Percentiles rank a stretch among this genome's conserved stretches.
phyloP scores from a whole-genome alignment of 1,140 invertebrate genomes.

The Halyomorpha halys region DNA sequence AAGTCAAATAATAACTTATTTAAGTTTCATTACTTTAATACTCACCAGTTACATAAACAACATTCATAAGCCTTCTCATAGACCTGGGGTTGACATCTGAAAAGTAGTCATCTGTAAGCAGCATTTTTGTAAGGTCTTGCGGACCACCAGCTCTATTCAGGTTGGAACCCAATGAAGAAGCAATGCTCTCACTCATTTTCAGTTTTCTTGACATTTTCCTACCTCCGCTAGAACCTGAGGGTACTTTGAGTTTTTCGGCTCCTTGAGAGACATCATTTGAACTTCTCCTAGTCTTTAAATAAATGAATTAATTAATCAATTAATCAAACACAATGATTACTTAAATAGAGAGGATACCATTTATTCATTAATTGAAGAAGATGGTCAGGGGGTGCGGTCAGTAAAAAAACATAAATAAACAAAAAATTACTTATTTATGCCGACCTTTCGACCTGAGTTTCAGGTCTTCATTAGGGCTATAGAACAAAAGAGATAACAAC shows the following conservation, averaged over 20 bases:
- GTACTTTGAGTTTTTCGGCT: conserved; percentile 22
- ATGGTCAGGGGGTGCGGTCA: too few relatives aligned
- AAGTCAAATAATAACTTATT: too few relatives aligned
- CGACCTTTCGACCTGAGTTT: too few relatives aligned
- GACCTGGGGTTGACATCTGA: conserved; percentile 95
- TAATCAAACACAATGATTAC: too few relatives aligned
- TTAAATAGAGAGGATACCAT: too few relatives aligned
- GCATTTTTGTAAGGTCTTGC: conserved; percentile 69
- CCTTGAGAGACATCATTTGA: conserved; percentile 17
- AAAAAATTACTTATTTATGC: too few relatives aligned
- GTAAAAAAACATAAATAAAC: too few relatives aligned
- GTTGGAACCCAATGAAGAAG: conserved; percentile 79
- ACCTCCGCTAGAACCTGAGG: conserved; percentile 29
- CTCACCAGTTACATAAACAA: conserved; percentile 86
- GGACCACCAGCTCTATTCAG: conserved; percentile 59
- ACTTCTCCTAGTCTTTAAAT: conserved; percentile 1
- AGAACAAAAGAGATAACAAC: too few relatives aligned
- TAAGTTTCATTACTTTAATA: too few relatives aligned
- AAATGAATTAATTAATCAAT: too few relatives aligned
- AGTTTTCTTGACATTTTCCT: conserved; percentile 41
- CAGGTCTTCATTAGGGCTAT: too few relatives aligned
- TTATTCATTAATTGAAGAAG: too few relatives aligned
- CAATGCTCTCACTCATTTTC: conserved; percentile 74
- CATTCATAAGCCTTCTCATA: conserved; percentile 94
- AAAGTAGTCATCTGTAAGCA: conserved; percentile 90